Evolutionary conservation across 2,797 vertebrate species (phyloP).

Genomic region (Sebastes wilsoni): DNA sequence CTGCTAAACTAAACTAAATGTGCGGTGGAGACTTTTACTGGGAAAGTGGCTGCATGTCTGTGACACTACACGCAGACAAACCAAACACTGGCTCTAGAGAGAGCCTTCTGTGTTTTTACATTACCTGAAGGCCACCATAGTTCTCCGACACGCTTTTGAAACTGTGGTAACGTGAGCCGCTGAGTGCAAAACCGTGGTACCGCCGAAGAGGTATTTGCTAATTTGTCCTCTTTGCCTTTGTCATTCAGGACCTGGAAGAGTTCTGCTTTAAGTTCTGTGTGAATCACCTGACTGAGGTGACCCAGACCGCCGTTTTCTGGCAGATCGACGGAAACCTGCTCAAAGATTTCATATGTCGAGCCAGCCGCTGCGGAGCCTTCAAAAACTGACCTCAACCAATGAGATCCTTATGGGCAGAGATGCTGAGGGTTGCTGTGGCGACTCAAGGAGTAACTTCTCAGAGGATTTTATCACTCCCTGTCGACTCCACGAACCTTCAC

Average conservation of each 20-base stretch:
- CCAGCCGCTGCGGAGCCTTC: conserved; percentile 98
- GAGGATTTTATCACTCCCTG: not conserved
- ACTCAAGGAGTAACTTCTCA: not conserved
- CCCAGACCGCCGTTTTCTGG: conserved; percentile 95
- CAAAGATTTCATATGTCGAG: conserved; percentile 97
- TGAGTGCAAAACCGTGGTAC: too few species aligned
- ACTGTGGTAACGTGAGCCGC: too few species aligned
- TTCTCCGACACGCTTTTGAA: too few species aligned
- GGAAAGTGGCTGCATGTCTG: too few species aligned
- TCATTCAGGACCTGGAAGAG: conserved; percentile 93
- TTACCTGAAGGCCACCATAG: too few species aligned
- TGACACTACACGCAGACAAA: too few species aligned
- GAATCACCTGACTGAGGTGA: conserved; percentile 97
- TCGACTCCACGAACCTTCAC: not conserved
- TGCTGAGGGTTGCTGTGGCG: not conserved
- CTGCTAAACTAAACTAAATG: too few species aligned
- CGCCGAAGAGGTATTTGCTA: not conserved
- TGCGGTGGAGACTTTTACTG: too few species aligned
- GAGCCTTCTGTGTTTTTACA: too few species aligned
- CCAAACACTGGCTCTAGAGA: too few species aligned
- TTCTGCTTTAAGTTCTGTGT: conserved; percentile 99
- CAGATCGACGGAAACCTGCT: conserved; percentile 95
- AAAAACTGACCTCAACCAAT: conserved; percentile 88
- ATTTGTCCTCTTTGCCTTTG: not conserved
- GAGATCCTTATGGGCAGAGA: not conserved